Conservation (phyloP, 2,888 invertebrate species). For the Peribatodes rhomboidaria region DNA sequence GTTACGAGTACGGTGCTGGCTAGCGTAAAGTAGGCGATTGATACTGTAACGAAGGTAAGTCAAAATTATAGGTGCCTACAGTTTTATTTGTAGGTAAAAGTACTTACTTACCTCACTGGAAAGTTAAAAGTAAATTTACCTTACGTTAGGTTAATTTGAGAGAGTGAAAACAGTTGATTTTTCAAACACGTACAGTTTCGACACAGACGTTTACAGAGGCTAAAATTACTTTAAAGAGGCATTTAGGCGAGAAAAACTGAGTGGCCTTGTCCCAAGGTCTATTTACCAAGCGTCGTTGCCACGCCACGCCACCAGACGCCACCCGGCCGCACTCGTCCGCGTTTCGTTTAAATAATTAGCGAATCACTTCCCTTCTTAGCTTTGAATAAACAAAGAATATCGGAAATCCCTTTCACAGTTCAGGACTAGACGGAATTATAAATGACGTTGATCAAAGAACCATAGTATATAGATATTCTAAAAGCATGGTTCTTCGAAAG, state of each 20-base stretch:
- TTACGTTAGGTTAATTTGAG: too few species aligned
- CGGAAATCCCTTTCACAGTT: conserved; percentile 18
- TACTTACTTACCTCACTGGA: too few species aligned
- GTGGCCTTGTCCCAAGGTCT: background rate
- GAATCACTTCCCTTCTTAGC: conserved; percentile 21
- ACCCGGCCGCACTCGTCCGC: background rate
- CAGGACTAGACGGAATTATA: conserved; percentile 19
- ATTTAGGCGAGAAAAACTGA: background rate
- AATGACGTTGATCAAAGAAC: conserved; percentile 9
- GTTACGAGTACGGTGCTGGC: too few species aligned
- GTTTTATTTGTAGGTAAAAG: too few species aligned
- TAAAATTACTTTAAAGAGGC: background rate
- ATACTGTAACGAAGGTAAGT: too few species aligned
- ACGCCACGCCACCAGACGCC: background rate
- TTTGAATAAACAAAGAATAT: conserved; percentile 27
- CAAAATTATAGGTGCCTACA: too few species aligned
- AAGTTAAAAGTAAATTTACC: too few species aligned
- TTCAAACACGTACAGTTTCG: too few species aligned
- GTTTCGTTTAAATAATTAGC: conserved; percentile 25
- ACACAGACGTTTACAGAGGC: background rate
- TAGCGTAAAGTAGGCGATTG: too few species aligned
- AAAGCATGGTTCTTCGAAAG: background rate
- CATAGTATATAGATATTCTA: background rate
- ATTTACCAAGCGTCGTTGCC: background rate
- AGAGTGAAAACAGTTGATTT: background rate